Percentiles rank a stretch among this genome's conserved stretches.
Evolutionary conservation across 2,797 vertebrate genomes (phyloP).

Genomic region (Alca torda): DNA sequence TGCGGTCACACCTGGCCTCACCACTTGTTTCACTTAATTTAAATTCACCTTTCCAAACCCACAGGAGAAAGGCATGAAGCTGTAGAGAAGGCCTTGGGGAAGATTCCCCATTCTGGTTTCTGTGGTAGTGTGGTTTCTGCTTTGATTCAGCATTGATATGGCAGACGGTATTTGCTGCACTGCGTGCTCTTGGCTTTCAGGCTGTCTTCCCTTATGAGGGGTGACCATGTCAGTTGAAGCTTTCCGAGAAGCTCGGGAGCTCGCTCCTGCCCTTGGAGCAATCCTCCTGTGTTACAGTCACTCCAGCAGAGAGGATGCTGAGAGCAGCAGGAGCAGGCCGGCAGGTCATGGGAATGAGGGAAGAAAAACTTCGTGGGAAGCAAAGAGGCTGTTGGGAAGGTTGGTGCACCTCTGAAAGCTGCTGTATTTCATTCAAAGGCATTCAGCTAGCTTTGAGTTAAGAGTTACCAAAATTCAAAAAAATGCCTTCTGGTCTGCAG

Average conservation of each 20-base stretch:
- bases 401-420: not conserved
- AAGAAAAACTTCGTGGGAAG: not conserved
- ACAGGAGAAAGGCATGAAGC: not conserved
- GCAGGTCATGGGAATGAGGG: not conserved
- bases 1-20: not conserved
- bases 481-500: not conserved
- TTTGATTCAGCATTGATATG: not conserved
- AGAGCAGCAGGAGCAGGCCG: not conserved
- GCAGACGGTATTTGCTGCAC: not conserved
- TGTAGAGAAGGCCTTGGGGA: not conserved
- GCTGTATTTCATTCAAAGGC: not conserved
- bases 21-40: not conserved
- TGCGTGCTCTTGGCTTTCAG: not conserved
- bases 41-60: not conserved
- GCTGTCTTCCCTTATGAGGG: not conserved
- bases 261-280: not conserved
- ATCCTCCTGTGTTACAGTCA: not conserved
- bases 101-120: not conserved
- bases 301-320: not conserved
- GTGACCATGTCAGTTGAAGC: not conserved
- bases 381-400: not conserved
- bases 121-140: not conserved
- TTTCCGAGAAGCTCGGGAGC: fast-evolving
- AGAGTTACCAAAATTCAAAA: not conserved
- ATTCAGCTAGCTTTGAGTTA: not conserved